Evolutionary conservation across 2,888 invertebrate genomes (phyloP).

Genomic region (Aethes cnicana): DNA sequence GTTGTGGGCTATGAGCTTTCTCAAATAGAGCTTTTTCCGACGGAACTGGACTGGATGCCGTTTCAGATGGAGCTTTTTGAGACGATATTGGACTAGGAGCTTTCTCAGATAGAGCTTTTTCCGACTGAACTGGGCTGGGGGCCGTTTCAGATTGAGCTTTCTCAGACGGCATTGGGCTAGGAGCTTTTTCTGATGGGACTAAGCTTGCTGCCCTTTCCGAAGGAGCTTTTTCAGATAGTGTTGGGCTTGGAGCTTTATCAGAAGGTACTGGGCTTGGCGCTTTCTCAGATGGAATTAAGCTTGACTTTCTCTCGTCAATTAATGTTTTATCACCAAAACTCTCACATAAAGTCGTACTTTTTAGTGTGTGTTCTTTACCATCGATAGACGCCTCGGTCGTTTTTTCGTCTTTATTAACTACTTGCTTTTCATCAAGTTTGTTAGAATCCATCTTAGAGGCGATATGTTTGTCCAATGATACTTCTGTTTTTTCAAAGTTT

Average conservation of each 20-base stretch:
- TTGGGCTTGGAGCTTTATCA: constrained; percentile 26
- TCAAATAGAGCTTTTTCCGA: constrained; percentile 23
- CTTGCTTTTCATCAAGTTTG: constrained; percentile 71
- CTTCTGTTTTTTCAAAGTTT: constrained; percentile 6
- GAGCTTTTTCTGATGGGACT: not conserved
- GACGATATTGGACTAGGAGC: not conserved
- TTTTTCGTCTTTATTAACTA: constrained; percentile 62
- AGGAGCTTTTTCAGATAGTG: not conserved
- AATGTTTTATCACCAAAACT: no score
- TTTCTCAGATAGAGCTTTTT: not conserved
- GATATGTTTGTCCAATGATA: constrained; percentile 14
- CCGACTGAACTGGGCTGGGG: not conserved
- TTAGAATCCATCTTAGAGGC: constrained; percentile 47
- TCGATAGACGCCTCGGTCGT: constrained; percentile 40
- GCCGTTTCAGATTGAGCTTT: constrained; percentile 22
- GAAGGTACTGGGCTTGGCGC: constrained; percentile 29
- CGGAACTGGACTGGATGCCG: not conserved
- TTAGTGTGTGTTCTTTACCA: constrained; percentile 45
- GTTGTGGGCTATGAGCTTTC: not conserved
- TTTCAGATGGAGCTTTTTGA: not conserved
- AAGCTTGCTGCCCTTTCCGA: not conserved
- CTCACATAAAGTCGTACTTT: not conserved
- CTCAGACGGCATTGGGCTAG: not conserved
- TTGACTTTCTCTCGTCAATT: not conserved
- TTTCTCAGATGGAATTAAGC: not conserved